phyloP scores from a whole-genome alignment of 2,888 invertebrate species.

The Eueremaeus valkanovi region DNA sequence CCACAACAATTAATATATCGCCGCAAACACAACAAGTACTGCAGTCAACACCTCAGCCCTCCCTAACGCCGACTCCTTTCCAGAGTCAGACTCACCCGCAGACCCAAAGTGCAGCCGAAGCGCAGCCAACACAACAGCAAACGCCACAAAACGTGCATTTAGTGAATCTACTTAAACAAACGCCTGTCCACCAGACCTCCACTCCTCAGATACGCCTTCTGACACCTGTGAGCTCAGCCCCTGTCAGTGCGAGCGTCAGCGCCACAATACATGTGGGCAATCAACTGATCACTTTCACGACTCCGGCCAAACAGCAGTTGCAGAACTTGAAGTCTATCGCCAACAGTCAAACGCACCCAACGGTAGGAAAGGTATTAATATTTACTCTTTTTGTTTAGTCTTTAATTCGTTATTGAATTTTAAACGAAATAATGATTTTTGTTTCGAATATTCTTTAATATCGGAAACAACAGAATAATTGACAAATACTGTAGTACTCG shows the following conservation, averaged over 20 bases:
- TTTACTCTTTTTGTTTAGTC: no score
- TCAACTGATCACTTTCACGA: slow-evolving; percentile 39
- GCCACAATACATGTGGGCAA: slow-evolving; percentile 38
- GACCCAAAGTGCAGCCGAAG: background rate
- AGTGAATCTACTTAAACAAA: slow-evolving; percentile 44
- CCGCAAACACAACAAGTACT: slow-evolving; percentile 41
- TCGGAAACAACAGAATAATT: no score
- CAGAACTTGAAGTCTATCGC: slow-evolving; percentile 35
- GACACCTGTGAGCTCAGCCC: background rate
- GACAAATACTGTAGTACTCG: no score
- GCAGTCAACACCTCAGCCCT: background rate
- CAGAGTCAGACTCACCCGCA: background rate
- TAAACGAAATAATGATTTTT: no score
- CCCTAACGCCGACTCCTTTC: background rate
- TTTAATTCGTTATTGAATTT: no score
- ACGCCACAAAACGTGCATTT: slow-evolving; percentile 43
- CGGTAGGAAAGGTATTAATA: background rate
- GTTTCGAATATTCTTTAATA: no score
- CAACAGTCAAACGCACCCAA: background rate
- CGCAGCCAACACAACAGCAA: slow-evolving; percentile 42
- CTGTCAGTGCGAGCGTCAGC: background rate
- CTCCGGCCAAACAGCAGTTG: slow-evolving; percentile 38
- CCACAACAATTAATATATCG: slow-evolving; percentile 21
- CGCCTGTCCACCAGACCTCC: background rate
- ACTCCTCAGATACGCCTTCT: slow-evolving; percentile 2